Evolutionary conservation across 2,888 invertebrate species (phyloP), one percentile per base, ranked within the genome.

Genomic region (Cataglyphis cursor): DNA sequence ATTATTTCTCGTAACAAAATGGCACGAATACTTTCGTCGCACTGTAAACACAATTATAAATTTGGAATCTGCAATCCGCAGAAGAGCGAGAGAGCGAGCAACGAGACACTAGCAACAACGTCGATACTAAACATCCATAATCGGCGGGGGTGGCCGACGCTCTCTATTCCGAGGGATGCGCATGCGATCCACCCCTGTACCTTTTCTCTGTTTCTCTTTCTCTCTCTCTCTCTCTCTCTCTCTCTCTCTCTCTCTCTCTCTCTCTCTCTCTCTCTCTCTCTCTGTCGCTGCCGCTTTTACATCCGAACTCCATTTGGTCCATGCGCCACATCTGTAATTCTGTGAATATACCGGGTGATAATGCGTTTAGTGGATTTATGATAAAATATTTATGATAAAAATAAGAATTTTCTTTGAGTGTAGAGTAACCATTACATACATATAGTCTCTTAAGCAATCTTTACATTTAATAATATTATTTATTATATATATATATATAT

Each of bases 121-220:
- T 80, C 78, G 72, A 80, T 80, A 80, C 78, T 80, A 80, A 80
- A 80, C 72, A 80, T 80, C 78, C 72, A 80, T 80, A 80, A 80
- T 70, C 78, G 57, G 78, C 78, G 44, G 41, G 59, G 78, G 72
- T 80, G 70, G 38, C 38, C 59, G 59, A 70, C 59, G 59, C 44
- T 70, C 31, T 70, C 78, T 80, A 12, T 80, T 78, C 59, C 44
- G 78, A 61, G 54, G 72, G 35, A 70, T 80, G 78, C 78, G 78
- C 78, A 80, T 80, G 78, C 78, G 78, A 72, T 44, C 35, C 59
- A 51, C 72, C 73, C 15, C 44, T 48, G 21, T 44, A 44, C 44
- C 31, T 35, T n/a, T 35, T 15, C 10, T 18, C 48, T 18, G 28
- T 61, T 21, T 31, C n/a, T 15, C 15, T 15, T 35, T 6, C 28